Conservation (phyloP, 2,888 invertebrate genomes). For the Ormyrus labotus region DNA sequence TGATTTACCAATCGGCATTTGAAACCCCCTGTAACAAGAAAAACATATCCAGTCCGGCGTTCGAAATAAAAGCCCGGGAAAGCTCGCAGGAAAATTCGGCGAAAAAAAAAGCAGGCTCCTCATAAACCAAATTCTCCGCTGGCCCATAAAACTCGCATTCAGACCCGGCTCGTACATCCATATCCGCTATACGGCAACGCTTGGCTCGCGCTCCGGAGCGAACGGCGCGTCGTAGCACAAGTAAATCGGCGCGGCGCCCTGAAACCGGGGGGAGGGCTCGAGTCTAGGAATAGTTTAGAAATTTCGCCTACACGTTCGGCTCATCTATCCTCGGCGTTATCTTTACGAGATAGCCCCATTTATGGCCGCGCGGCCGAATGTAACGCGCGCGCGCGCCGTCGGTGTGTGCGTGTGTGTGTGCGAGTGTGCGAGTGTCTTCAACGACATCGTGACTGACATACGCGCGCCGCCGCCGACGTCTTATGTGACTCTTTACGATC, state of each 20-base stretch:
- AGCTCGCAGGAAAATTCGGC: no score
- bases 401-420: not conserved
- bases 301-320: slow-evolving; percentile 51
- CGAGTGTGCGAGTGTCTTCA: slow-evolving; percentile 37
- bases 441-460: slow-evolving; percentile 54
- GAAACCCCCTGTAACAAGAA: no score
- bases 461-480: slow-evolving; percentile 47
- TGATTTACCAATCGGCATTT: no score
- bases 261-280: no score
- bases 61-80: no score
- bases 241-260: slow-evolving; percentile 20
- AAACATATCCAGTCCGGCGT: no score
- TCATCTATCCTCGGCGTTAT: slow-evolving; percentile 54
- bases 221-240: not conserved
- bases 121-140: no score
- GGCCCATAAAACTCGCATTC: no score
- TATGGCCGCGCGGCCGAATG: slow-evolving; percentile 12
- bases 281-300: slow-evolving; percentile 43
- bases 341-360: slow-evolving; percentile 52
- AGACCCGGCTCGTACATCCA: no score
- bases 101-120: no score
- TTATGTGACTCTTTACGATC: slow-evolving; percentile 56
- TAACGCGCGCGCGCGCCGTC: slow-evolving; percentile 2
- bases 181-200: no score
- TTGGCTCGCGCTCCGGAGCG: not conserved